Evolutionary conservation across 2,797 vertebrate species (phyloP).

Genomic region (Hippopotamyrus pictus): DNA sequence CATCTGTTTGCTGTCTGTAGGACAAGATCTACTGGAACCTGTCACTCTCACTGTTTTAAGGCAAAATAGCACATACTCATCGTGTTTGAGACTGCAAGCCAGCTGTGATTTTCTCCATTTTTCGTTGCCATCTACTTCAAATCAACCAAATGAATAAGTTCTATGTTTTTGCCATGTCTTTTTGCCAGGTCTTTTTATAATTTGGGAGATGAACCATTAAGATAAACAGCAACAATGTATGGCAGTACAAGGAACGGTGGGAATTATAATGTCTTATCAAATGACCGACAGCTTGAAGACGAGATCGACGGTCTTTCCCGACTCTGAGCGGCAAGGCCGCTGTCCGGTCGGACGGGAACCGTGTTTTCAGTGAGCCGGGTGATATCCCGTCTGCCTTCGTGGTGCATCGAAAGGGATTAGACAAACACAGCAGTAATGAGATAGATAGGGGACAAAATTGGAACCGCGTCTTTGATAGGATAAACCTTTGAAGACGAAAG

Average conservation of each 20-base stretch:
- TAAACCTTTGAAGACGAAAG: not conserved
- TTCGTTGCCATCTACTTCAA: not conserved
- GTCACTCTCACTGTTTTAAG: not conserved
- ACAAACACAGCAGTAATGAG: constrained; percentile 11
- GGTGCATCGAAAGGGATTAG: constrained; percentile 4
- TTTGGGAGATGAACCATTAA: not conserved
- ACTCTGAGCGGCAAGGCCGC: not conserved
- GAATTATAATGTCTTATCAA: not conserved
- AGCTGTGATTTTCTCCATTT: not conserved
- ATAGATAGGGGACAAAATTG: not conserved
- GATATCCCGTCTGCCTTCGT: not conserved
- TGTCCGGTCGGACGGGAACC: not conserved
- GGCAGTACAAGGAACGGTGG: not conserved
- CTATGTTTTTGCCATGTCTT: not conserved
- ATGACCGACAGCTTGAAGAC: not conserved
- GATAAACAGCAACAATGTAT: not conserved
- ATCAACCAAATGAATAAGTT: not conserved
- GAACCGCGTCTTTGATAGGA: not conserved
- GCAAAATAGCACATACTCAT: not conserved
- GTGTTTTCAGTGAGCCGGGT: not conserved
- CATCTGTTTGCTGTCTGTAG: not conserved
- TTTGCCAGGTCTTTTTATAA: not conserved
- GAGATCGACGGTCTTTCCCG: not conserved
- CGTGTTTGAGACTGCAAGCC: not conserved
- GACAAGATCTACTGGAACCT: not conserved